phyloP scores from a whole-genome alignment of 1,140 invertebrate genomes.

The Bombus breviceps region DNA sequence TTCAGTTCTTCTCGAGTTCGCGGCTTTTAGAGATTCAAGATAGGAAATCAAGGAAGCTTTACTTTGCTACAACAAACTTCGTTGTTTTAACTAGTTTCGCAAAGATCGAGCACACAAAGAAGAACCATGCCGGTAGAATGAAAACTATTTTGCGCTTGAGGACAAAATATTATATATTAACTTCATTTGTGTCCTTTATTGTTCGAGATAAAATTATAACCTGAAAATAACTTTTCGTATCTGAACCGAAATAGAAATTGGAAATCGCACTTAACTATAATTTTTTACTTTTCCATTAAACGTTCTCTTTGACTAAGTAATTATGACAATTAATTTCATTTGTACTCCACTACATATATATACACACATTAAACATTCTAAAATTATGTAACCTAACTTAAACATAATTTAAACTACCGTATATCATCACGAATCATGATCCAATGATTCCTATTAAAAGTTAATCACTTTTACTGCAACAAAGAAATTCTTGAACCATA shows the following conservation, averaged over 20 bases:
- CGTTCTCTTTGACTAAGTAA: neutral
- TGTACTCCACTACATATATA: no score
- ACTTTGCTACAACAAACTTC: neutral
- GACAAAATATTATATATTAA: neutral
- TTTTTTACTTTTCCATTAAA: neutral
- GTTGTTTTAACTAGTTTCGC: slow-evolving; percentile 22
- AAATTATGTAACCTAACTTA: no score
- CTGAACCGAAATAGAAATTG: neutral
- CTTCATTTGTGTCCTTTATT: neutral
- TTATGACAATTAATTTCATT: no score
- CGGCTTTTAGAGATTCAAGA: slow-evolving; percentile 4
- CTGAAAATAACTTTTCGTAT: neutral
- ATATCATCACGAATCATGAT: neutral
- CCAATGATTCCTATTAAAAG: no score
- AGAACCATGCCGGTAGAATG: neutral
- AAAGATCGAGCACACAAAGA: neutral
- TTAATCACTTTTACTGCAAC: neutral
- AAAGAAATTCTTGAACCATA: neutral
- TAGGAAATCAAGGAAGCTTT: slow-evolving; percentile 18
- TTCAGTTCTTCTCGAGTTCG: neutral
- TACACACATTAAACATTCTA: no score
- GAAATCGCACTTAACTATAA: neutral
- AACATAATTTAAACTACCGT: no score
- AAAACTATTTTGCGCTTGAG: neutral
- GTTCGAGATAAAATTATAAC: neutral